phyloP scores from a whole-genome alignment of 2,797 vertebrate species.

The Sternotherus odoratus region DNA sequence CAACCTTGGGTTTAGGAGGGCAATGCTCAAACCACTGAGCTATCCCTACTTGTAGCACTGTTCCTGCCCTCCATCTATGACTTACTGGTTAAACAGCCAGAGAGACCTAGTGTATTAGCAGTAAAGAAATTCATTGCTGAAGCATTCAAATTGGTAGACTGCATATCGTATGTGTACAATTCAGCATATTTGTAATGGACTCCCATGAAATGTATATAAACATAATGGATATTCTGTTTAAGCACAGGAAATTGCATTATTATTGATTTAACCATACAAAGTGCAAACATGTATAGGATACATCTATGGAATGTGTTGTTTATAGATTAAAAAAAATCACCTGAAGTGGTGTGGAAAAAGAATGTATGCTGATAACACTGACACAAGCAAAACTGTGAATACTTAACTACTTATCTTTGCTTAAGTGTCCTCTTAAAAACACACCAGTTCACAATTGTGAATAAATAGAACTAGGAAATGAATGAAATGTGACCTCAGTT shows the following conservation, averaged over 20 bases:
- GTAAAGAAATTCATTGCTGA: not conserved
- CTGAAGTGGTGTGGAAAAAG: slow-evolving; percentile 49
- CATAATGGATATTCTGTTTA: not conserved
- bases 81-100: slow-evolving; percentile 1
- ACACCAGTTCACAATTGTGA: slow-evolving; percentile 25
- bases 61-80: not conserved
- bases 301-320: slow-evolving; percentile 22
- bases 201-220: not conserved
- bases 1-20: too few relatives aligned
- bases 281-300: not conserved
- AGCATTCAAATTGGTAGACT: not conserved
- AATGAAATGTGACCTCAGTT: not conserved
- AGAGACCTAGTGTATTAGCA: not conserved
- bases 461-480: slow-evolving; percentile 32
- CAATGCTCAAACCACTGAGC: too few relatives aligned
- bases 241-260: not conserved
- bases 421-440: slow-evolving; percentile 55
- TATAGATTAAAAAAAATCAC: slow-evolving; percentile 27
- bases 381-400: slow-evolving; percentile 59
- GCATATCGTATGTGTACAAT: not conserved
- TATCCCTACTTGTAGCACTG: too few relatives aligned
- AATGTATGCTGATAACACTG: slow-evolving; percentile 51
- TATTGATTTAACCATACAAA: not conserved
- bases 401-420: slow-evolving; percentile 53
- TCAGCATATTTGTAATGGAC: not conserved